phyloP scores from a whole-genome alignment of 2,888 invertebrate genomes.

The Macrophya alboannulata region DNA sequence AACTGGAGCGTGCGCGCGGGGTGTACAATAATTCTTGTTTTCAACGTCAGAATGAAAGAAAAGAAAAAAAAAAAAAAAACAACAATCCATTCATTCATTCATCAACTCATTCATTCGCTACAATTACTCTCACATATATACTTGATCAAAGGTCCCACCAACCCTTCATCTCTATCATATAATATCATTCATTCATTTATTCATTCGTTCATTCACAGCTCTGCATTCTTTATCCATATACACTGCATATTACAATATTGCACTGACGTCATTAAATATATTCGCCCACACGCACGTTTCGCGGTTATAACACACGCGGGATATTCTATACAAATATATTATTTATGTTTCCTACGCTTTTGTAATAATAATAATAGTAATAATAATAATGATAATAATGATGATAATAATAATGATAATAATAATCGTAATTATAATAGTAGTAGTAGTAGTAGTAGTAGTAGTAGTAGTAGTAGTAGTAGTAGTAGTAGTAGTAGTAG shows the following conservation, averaged over 20 bases:
- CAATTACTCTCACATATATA: slow-evolving; percentile 34
- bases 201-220: slow-evolving; percentile 32
- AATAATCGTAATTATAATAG: slow-evolving; percentile 12
- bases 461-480: slow-evolving; percentile 12
- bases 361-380: slow-evolving; percentile 42
- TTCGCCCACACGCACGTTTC: slow-evolving; percentile 20
- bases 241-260: slow-evolving; percentile 53
- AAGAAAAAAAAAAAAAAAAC: slow-evolving; percentile 62
- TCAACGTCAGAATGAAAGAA: slow-evolving; percentile 63
- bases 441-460: slow-evolving; percentile 14
- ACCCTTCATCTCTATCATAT: slow-evolving; percentile 59
- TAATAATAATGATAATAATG: slow-evolving; percentile 25
- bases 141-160: not conserved
- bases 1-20: slow-evolving; percentile 66
- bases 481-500: not conserved
- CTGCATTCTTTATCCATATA: slow-evolving; percentile 39
- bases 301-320: slow-evolving; percentile 23
- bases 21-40: slow-evolving; percentile 69
- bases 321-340: slow-evolving; percentile 54
- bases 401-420: slow-evolving; percentile 12
- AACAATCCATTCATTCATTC: slow-evolving; percentile 58
- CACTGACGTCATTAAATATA: slow-evolving; percentile 5
- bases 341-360: slow-evolving; percentile 57
- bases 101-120: slow-evolving; percentile 41
- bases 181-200: slow-evolving; percentile 51